Percentiles rank a stretch among this genome's conserved stretches.
These are phyloP conservation scores for Cyrtodaria siliqua DNA, from an alignment of 2,888 invertebrate genomes.

Conservation along the genomic window DNA sequence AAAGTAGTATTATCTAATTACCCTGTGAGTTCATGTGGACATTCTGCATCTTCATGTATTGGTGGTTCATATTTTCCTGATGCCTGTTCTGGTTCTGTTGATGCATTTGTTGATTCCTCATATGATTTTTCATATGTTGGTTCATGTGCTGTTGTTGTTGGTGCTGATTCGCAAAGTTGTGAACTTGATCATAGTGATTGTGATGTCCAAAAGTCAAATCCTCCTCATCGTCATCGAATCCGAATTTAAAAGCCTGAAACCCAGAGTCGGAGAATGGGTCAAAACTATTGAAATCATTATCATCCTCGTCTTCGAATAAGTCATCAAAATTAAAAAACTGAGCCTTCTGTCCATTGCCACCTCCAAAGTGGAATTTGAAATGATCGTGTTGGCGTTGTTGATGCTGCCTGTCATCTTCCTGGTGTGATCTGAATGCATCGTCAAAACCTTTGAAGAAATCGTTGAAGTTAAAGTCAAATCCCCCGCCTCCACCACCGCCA, in stretches of 20 bases:
- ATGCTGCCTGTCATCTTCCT: constrained; percentile 63
- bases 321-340: constrained; percentile 84
- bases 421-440: constrained; percentile 73
- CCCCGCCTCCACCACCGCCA: constrained; percentile 72
- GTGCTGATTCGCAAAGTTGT: constrained; percentile 62
- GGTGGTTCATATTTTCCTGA: constrained; percentile 24
- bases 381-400: constrained; percentile 60
- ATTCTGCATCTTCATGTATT: constrained; percentile 35
- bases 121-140: constrained; percentile 45
- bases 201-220: constrained; percentile 61
- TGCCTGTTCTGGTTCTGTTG: constrained; percentile 47
- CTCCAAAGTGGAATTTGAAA: constrained; percentile 64
- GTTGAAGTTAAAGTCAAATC: constrained; percentile 81
- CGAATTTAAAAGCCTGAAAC: constrained; percentile 69
- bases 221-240: constrained; percentile 60
- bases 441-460: constrained; percentile 86
- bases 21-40: constrained; percentile 18
- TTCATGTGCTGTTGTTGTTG: constrained; percentile 57
- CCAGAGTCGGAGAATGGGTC: constrained; percentile 80
- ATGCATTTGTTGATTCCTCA: constrained; percentile 59
- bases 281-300: constrained; percentile 77
- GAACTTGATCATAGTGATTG: constrained; percentile 63
- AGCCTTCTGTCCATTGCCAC: constrained; percentile 61
- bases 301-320: constrained; percentile 81
- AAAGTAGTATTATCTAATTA: too few species aligned